Base-by-base conservation (phyloP, 2,113 vertebrate genomes). In the Pavo muticus region DNA sequence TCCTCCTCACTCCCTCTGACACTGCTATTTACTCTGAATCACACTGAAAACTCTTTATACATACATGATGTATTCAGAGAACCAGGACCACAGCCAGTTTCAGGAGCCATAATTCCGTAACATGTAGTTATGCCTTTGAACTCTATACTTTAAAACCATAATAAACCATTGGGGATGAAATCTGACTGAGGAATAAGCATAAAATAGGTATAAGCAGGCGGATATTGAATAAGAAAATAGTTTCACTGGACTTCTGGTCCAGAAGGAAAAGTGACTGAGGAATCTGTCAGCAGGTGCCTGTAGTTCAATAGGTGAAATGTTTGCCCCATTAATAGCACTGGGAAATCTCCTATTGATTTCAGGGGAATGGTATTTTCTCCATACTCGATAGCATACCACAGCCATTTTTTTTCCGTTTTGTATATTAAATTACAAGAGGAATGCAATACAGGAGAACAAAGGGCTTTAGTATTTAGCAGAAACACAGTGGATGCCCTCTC, bases 1-100 rank as follows among this genome's bases (percentile, higher is more conserved):
- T 88, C 39, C 23, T 77, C 75, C 84, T 95, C 24, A 61, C 93
- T 95, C 84, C 84, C 48, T 67, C 83, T 92, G 59, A 90, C 90
- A 89, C 89, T 47, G 30, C 79, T 67, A 90, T 79, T 95, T 93
- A 81, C 47, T 84, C 35, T 54, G 91, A 93, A 82, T 59, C 14
- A 1, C 6, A 10, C 52, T 74, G 84, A 20, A 84, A 93, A 79
- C 48, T 65, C 23, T 78, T 87, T 67, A 56, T 83, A 77, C 27
- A 27, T 78, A 42, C 29, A 37, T n/a, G 45, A 90, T 95, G 74
- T 64, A 42, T 82, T 74, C 42, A 67, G 37, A 91, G 84, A 61
- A 72, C 67, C 47, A 65, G 29, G 44, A 69, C 72, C 45, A 57
- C 61, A 44, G 85, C 70, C 76, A n/a, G 57, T 45, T 90, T 73